phyloP scores from a whole-genome alignment of 2,888 invertebrate genomes.

The Lasioglossum villosulum region DNA sequence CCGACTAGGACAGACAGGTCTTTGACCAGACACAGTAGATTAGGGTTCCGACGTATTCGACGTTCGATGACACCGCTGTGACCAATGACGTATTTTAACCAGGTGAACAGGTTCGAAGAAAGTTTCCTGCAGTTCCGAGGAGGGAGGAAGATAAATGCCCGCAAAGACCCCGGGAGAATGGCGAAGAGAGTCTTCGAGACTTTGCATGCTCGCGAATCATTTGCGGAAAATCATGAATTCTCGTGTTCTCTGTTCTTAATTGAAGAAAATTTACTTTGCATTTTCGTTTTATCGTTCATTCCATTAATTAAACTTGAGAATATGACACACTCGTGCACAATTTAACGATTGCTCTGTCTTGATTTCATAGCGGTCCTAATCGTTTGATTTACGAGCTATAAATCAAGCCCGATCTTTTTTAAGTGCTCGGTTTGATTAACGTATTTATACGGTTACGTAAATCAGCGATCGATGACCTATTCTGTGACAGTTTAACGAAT shows the following conservation, averaged over 20 bases:
- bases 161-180: constrained; percentile 53
- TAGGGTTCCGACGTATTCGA: neutral
- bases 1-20: constrained; percentile 30
- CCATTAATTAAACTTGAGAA: neutral
- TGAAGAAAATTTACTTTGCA: neutral
- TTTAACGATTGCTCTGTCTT: neutral
- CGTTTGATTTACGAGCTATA: neutral
- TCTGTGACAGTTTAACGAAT: neutral
- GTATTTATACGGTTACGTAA: neutral
- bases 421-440: neutral
- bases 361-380: neutral
- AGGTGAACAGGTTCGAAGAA: constrained; percentile 70
- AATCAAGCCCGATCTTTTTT: neutral
- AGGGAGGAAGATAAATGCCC: constrained; percentile 56
- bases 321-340: neutral
- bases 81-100: constrained; percentile 18
- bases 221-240: neutral
- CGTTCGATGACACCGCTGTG: constrained; percentile 20
- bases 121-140: constrained; percentile 61
- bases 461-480: neutral
- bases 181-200: constrained; percentile 58
- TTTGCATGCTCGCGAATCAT: neutral
- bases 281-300: too few species aligned
- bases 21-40: constrained; percentile 37
- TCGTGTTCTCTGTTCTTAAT: too few species aligned